phyloP scores from a whole-genome alignment of 2,113 vertebrate species.

The Burhinus oedicnemus region DNA sequence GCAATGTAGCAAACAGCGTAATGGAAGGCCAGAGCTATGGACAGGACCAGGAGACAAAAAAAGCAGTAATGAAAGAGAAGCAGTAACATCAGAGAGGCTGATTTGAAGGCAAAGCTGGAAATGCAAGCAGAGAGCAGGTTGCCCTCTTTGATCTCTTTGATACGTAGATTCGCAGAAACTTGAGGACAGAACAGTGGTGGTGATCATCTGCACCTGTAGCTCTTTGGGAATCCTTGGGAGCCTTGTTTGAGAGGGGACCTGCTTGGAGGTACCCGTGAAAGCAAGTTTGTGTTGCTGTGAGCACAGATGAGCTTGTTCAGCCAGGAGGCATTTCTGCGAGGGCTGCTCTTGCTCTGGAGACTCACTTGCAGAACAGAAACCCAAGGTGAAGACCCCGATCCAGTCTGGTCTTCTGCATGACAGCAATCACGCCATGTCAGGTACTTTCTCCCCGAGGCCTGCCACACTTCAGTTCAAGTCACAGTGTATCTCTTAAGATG shows the following conservation, averaged over 20 bases:
- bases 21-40: not conserved
- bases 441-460: not conserved
- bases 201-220: not conserved
- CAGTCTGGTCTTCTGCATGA: not conserved
- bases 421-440: fast-evolving
- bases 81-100: not conserved
- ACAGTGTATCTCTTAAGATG: not conserved
- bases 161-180: not conserved
- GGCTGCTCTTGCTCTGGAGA: not conserved
- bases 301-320: not conserved
- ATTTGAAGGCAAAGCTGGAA: not conserved
- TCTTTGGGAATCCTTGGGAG: not conserved
- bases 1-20: fast-evolving
- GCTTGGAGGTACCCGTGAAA: not conserved
- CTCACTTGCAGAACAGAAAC: not conserved
- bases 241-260: not conserved
- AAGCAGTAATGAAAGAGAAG: not conserved
- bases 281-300: fast-evolving
- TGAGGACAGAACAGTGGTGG: not conserved
- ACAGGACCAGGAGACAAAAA: not conserved
- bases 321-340: not conserved
- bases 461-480: not conserved
- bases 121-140: not conserved
- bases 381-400: fast-evolving
- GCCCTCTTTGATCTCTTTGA: not conserved